phyloP scores from a whole-genome alignment of 2,797 vertebrate species.

The Brachyrhaphis roseni region DNA sequence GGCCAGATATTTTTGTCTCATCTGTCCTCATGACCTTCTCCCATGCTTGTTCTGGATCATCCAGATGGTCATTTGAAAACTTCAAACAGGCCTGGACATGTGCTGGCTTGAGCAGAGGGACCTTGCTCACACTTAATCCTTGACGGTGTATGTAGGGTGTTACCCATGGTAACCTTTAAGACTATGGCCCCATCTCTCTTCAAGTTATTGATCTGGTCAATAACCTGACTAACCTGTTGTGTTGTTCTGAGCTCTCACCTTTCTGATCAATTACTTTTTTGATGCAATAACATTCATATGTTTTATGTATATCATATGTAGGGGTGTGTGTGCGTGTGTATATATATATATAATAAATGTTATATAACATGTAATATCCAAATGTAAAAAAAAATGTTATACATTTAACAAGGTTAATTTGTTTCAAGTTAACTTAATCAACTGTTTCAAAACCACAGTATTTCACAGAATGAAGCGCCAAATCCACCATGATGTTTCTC shows the following conservation, averaged over 20 bases:
- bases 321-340: too few species aligned
- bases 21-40: too few species aligned
- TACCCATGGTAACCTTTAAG: background rate
- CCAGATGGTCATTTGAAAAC: too few species aligned
- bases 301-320: too few species aligned
- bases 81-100: too few species aligned
- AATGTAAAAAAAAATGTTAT: too few species aligned
- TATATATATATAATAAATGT: too few species aligned
- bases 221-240: background rate
- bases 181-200: background rate
- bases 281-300: too few species aligned
- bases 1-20: too few species aligned
- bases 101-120: too few species aligned
- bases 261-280: background rate
- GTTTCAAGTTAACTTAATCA: conserved; percentile 2
- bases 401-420: background rate
- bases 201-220: background rate
- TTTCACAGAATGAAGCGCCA: conserved; percentile 2
- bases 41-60: too few species aligned
- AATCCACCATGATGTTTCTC: conserved; percentile 1
- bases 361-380: too few species aligned
- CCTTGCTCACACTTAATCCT: background rate
- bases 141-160: background rate
- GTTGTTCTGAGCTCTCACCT: background rate
- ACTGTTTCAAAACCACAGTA: conserved; percentile 2